A percentile compares a stretch with the other conserved stretches of the same genome.
phyloP scores from a whole-genome alignment of 2,797 vertebrate species.

The Gila robusta region DNA sequence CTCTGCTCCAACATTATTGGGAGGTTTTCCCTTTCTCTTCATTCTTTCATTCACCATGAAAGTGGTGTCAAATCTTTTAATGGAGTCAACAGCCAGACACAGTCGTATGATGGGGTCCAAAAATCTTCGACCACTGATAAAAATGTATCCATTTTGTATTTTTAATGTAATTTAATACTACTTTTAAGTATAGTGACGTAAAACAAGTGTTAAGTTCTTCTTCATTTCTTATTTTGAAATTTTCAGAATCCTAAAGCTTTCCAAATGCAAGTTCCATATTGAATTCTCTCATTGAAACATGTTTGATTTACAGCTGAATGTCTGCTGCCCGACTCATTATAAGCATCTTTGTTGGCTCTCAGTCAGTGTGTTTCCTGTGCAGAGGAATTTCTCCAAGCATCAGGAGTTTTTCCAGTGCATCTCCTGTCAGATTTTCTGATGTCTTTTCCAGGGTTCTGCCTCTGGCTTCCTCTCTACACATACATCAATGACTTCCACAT shows the following conservation, averaged over 20 bases:
- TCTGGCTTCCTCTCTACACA: background rate
- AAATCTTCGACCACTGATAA: background rate
- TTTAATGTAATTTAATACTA: background rate
- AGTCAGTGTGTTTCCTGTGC: conserved; percentile 8
- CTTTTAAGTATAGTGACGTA: background rate
- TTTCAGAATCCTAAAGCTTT: background rate
- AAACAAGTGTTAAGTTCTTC: background rate
- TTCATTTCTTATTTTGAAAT: background rate
- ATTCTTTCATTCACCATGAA: background rate
- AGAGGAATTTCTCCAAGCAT: conserved; percentile 2
- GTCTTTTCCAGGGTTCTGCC: conserved; percentile 35
- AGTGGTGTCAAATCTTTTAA: background rate
- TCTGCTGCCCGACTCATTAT: conserved; percentile 18
- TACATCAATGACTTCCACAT: conserved; percentile 34
- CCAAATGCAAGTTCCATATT: background rate
- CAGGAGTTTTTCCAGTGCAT: conserved; percentile 19
- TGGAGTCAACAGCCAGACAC: background rate
- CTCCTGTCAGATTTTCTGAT: conserved; percentile 28
- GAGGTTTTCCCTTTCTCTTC: background rate
- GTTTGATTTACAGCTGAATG: conserved; percentile 30
- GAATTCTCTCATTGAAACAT: background rate
- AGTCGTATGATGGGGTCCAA: background rate
- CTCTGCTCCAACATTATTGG: background rate
- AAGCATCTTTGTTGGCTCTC: background rate
- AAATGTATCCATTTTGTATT: background rate